These are phyloP conservation scores for Tapirus terrestris DNA, from an alignment of 2,113 vertebrate genomes.

Conservation along the genomic window DNA sequence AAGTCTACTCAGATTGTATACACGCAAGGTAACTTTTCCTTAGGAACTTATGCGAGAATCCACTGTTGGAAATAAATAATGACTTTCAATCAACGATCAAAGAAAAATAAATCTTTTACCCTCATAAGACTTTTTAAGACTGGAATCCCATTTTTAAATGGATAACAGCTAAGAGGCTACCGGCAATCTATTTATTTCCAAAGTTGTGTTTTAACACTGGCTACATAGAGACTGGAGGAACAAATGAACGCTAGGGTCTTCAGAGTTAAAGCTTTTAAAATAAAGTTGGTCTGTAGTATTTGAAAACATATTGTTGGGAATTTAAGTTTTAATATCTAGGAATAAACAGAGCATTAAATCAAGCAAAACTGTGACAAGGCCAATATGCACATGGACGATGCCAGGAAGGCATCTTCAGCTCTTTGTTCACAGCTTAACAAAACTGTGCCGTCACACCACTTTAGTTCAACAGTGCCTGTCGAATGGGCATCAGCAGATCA, in stretches of 20 bases:
- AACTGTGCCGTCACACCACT: slow-evolving; percentile 98
- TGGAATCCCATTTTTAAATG: slow-evolving; percentile 86
- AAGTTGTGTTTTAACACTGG: slow-evolving; percentile 79
- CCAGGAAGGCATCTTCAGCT: slow-evolving; percentile 92
- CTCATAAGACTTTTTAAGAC: slow-evolving; percentile 86
- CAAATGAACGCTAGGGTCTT: slow-evolving; percentile 75
- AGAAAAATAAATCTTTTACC: slow-evolving; percentile 89
- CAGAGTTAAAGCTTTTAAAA: slow-evolving; percentile 85
- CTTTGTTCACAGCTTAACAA: slow-evolving; percentile 99
- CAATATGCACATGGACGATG: slow-evolving; percentile 93
- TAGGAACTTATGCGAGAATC: slow-evolving; percentile 84
- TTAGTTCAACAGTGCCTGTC: slow-evolving; percentile 98
- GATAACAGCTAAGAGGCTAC: slow-evolving; percentile 85
- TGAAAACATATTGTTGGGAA: slow-evolving; percentile 89
- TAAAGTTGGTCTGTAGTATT: slow-evolving; percentile 86
- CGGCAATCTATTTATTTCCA: slow-evolving; percentile 82
- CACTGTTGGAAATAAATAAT: slow-evolving; percentile 87
- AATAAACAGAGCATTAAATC: slow-evolving; percentile 99
- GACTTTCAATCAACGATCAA: slow-evolving; percentile 89
- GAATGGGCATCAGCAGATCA: slow-evolving; percentile 96
- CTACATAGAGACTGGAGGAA: slow-evolving; percentile 71
- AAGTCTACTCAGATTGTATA: slow-evolving; percentile 75
- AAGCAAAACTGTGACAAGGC: slow-evolving; percentile 95
- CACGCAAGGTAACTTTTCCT: slow-evolving; percentile 80
- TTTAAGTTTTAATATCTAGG: slow-evolving; percentile 95